These are phyloP conservation scores for Gadus chalcogrammus DNA, from an alignment of 2,113 vertebrate species.

Conservation along the genomic window DNA sequence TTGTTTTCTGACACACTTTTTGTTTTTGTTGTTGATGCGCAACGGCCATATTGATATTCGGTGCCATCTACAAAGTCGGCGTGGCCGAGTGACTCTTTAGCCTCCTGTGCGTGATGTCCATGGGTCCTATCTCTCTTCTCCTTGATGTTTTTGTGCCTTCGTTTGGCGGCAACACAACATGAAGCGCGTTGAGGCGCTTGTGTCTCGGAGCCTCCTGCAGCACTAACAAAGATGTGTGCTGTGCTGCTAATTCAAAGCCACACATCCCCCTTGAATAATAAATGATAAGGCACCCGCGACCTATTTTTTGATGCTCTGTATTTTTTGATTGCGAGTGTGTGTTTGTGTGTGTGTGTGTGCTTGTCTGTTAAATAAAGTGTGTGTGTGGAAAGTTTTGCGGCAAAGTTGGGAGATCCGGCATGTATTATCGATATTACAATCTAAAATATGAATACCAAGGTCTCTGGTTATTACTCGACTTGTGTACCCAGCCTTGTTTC, in stretches of 20 bases:
- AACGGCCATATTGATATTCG: conserved; percentile 40
- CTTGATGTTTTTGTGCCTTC: conserved; percentile 18
- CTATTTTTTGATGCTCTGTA: conserved; percentile 33
- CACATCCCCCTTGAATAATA: conserved; percentile 52
- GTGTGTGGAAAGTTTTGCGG: no score
- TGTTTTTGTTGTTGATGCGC: conserved; percentile 25
- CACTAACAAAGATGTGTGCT: conserved; percentile 52
- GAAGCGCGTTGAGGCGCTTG: no score
- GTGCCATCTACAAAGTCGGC: conserved; percentile 21
- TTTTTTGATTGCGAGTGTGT: not conserved
- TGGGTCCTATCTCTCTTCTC: conserved; percentile 10
- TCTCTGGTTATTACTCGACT: not conserved
- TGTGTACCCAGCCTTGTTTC: not conserved
- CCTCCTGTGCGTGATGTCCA: no score
- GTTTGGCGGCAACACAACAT: not conserved
- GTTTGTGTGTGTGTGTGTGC: conserved; percentile 10
- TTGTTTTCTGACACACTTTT: conserved; percentile 20
- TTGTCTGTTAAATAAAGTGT: not conserved
- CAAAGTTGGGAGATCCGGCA: no score
- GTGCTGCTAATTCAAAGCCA: conserved; percentile 56
- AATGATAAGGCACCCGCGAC: conserved; percentile 40
- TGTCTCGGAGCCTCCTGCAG: conserved; percentile 30
- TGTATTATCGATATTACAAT: no score
- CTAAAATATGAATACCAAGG: not conserved
- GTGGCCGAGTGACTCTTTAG: no score